Base-by-base conservation (phyloP, 2,797 vertebrate species). In the Channallabes apus region DNA sequence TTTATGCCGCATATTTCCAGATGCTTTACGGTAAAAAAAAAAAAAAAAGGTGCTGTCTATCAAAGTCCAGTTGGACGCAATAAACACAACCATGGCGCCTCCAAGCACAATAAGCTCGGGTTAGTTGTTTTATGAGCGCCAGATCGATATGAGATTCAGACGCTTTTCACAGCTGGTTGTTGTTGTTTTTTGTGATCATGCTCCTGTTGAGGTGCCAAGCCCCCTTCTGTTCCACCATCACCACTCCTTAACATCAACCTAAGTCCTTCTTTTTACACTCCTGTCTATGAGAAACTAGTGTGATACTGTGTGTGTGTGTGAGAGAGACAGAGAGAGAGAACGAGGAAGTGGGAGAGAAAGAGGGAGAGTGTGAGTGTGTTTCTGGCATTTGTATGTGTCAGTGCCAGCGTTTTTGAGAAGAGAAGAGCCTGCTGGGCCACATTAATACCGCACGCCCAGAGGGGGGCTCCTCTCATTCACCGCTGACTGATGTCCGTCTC, bases 401-500 rank as follows among this genome's bases (percentile, higher is more conserved):
- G 80, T 82, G 84, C 81, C 82, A 88, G 46, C 32, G 83, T 86
- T 87, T 80, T 83, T 80, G 81, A 86, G 84, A 84, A 58, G 78
- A 84, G 86, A 88, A 82, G 61, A 84, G 80, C 87, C 84, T 89
- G 88, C 88, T 90, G 90, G 83, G 90, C 59, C 67, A 85, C 86
- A 90, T 90, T 89, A 89, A 90, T 89, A 84, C 85, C 69, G 75
- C 61, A 73, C 22, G 35, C 82, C 86, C 80, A 24, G 85, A 86
- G 85, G 89, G 86, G 88, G 85, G 72, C 86, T 82, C 87, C 93
- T 92, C 95, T 96, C 96, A 97, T 98, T 98, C 96, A 97, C 92
- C 94, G 94, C 96, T 98, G 97, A 99, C 96, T 98, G 97, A 99
- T 98, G 97, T 97, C 97, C 98, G 93, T 99, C 96, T 96, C 98